A percentile compares a stretch with the other conserved stretches of the same genome.
Conservation (phyloP, 30 jellyfish, hydroid and myxozoan genomes). For the Aurelia coerulea region DNA sequence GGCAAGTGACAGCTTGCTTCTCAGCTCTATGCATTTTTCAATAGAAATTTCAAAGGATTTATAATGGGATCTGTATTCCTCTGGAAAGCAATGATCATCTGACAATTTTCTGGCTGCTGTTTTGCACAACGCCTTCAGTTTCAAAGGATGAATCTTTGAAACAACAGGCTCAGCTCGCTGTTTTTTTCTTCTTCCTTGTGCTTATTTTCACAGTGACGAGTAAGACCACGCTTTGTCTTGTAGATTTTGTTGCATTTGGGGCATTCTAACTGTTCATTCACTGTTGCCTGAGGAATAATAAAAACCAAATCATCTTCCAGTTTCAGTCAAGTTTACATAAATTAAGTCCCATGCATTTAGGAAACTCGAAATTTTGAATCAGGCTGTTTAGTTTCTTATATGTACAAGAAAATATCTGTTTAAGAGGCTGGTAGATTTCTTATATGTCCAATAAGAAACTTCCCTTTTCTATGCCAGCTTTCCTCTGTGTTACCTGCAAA, state of each 20-base stretch:
- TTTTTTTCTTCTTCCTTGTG: slow-evolving; percentile 20
- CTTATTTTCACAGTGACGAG: slow-evolving; percentile 35
- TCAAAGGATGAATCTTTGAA: slow-evolving; percentile 4
- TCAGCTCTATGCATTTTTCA: too few relatives aligned
- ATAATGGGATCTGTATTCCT: too few relatives aligned
- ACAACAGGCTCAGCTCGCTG: slow-evolving; percentile 2
- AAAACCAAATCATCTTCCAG: not conserved
- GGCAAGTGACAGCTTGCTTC: too few relatives aligned
- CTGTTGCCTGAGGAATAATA: slow-evolving; percentile 38
- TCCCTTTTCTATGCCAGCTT: too few relatives aligned
- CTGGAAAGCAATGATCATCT: slow-evolving; percentile 16
- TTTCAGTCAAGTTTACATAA: not conserved
- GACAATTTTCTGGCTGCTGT: slow-evolving; percentile 22
- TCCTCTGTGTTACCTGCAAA: too few relatives aligned
- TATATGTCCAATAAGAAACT: too few relatives aligned
- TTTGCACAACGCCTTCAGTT: slow-evolving; percentile 1
- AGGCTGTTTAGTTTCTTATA: too few relatives aligned
- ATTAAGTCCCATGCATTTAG: too few relatives aligned
- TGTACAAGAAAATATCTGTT: too few relatives aligned
- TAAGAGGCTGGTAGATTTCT: too few relatives aligned
- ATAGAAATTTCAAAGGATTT: too few relatives aligned
- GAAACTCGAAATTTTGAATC: too few relatives aligned
- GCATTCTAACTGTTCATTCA: slow-evolving; percentile 22
- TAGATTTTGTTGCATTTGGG: slow-evolving; percentile 19
- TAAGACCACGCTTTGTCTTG: slow-evolving; percentile 43